These are phyloP conservation scores for Brachyhypopomus gauderio DNA, from an alignment of 2,113 vertebrate species.

Conservation along the genomic window DNA sequence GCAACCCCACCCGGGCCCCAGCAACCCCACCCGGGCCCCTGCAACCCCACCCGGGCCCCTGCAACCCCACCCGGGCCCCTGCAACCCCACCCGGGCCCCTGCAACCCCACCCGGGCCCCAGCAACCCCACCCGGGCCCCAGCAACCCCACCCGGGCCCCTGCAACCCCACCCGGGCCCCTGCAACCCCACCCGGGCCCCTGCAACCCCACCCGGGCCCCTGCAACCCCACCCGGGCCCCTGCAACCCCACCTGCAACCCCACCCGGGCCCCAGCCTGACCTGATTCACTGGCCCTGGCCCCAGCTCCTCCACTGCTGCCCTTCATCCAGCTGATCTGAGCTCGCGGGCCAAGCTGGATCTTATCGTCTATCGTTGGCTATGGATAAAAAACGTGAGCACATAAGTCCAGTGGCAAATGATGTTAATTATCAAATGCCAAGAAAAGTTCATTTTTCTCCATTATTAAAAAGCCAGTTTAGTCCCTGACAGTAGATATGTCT, in stretches of 20 bases:
- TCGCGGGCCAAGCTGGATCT: constrained; percentile 96
- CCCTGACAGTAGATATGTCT: background rate
- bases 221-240: too few relatives aligned
- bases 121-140: too few relatives aligned
- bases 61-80: too few relatives aligned
- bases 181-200: too few relatives aligned
- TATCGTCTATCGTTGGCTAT: constrained; percentile 96
- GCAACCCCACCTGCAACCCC: background rate
- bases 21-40: background rate
- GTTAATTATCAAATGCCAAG: too few relatives aligned
- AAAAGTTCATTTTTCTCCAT: background rate
- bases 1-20: background rate
- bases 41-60: background rate
- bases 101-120: too few relatives aligned
- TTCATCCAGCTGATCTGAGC: constrained; percentile 95
- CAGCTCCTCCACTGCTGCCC: constrained; percentile 92
- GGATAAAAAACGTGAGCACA: constrained; percentile 41
- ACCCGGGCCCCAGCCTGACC: constrained; percentile 71
- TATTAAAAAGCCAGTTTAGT: background rate
- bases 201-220: too few relatives aligned
- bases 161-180: too few relatives aligned
- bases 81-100: too few relatives aligned
- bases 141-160: too few relatives aligned
- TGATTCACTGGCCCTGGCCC: constrained; percentile 90
- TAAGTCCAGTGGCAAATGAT: too few relatives aligned